Percentiles rank a stretch among this genome's conserved stretches.
Evolutionary conservation across 2,113 vertebrate genomes (phyloP).

Genomic region (Xenopus borealis): DNA sequence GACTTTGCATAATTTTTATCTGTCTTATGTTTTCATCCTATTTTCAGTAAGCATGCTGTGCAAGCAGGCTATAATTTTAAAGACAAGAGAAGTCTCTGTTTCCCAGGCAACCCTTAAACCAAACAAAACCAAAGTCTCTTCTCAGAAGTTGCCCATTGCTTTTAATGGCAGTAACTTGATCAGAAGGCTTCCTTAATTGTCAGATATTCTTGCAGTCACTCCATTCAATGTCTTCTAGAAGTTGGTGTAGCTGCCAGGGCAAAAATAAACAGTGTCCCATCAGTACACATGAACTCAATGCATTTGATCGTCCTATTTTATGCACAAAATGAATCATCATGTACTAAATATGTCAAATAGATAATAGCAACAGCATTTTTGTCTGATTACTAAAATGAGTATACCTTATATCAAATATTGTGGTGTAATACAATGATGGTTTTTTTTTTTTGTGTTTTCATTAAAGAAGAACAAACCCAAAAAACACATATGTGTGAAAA

Average conservation of each 20-base stretch:
- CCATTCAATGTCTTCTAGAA: constrained; percentile 13
- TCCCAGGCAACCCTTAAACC: constrained; percentile 25
- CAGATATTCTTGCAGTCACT: constrained; percentile 7
- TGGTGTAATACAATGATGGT: no score
- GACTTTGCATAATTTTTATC: constrained; percentile 7
- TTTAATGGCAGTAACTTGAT: constrained; percentile 9
- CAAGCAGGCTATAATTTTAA: constrained; percentile 17
- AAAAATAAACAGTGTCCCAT: constrained; percentile 9
- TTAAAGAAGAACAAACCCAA: no score
- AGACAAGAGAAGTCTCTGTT: constrained; percentile 6
- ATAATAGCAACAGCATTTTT: no score
- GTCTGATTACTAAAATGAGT: no score
- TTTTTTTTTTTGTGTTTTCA: no score
- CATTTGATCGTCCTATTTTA: no score
- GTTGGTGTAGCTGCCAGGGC: constrained; percentile 9
- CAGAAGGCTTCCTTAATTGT: constrained; percentile 9
- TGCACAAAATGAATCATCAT: no score
- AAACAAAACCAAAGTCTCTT: constrained; percentile 18
- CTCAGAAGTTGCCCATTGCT: constrained; percentile 3
- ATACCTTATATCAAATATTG: no score
- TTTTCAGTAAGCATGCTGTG: constrained; percentile 23
- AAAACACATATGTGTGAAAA: no score
- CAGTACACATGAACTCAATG: background rate
- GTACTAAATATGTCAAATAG: no score
- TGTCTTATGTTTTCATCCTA: constrained; percentile 23